Conservation (phyloP, 2,888 invertebrate genomes). For the Latheticus oryzae region DNA sequence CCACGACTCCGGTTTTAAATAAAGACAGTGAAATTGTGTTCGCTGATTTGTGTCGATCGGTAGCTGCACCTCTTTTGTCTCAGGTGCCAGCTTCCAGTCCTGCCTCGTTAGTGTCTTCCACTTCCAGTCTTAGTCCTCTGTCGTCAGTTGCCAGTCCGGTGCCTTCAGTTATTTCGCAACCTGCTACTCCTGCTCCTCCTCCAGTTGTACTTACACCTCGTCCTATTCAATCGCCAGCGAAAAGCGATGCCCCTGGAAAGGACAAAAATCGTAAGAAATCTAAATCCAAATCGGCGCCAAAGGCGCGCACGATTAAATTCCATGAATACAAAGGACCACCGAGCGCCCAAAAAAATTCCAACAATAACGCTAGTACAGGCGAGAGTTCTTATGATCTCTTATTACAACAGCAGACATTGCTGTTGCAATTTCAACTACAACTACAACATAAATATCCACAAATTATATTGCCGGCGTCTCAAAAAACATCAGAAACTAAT, state of each 20-base stretch:
- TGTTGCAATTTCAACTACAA: conserved; percentile 88
- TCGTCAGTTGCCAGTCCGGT: conserved; percentile 75
- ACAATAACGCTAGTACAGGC: conserved; percentile 68
- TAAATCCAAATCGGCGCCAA: conserved; percentile 83
- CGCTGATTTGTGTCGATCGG: conserved; percentile 73
- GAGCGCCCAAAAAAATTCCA: conserved; percentile 78
- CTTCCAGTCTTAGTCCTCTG: conserved; percentile 75
- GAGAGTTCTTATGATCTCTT: conserved; percentile 93
- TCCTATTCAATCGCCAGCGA: conserved; percentile 64
- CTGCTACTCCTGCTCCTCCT: conserved; percentile 69
- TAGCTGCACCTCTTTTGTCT: conserved; percentile 68
- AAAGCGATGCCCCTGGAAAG: conserved; percentile 73
- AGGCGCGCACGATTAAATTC: conserved; percentile 92
- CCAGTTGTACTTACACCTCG: conserved; percentile 67
- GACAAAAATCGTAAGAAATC: conserved; percentile 86
- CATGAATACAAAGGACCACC: conserved; percentile 97
- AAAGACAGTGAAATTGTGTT: conserved; percentile 65
- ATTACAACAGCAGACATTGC: conserved; percentile 93
- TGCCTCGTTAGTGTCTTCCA: conserved; percentile 69
- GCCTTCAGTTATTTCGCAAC: conserved; percentile 62
- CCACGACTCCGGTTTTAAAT: conserved; percentile 55
- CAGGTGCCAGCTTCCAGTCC: conserved; percentile 60
- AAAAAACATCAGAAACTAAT: conserved; percentile 67
- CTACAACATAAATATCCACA: conserved; percentile 86
- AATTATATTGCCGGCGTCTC: conserved; percentile 82